These are phyloP conservation scores for Todiramphus chloris DNA, from an alignment of 2,113 vertebrate genomes.

Conservation along the genomic window DNA sequence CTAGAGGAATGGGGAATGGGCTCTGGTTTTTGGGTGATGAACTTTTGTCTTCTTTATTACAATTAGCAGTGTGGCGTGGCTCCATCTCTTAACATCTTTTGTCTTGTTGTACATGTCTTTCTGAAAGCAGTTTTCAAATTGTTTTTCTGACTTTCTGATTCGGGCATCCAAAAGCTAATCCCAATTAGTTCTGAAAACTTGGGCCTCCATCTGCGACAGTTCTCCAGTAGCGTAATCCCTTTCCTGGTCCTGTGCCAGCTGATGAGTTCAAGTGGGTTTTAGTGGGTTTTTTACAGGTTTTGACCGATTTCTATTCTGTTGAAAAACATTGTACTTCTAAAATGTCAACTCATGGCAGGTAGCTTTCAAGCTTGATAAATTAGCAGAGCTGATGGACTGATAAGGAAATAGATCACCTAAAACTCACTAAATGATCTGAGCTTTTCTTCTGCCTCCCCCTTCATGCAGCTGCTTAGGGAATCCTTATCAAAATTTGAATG, in stretches of 20 bases:
- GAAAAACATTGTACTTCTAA: background rate
- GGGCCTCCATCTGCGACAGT: background rate
- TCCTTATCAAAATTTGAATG: background rate
- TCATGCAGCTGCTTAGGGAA: background rate
- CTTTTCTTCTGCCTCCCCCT: background rate
- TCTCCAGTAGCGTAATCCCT: background rate
- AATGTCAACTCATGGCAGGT: background rate
- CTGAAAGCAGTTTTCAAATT: background rate
- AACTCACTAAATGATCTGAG: background rate
- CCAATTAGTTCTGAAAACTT: background rate
- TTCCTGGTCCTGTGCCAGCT: background rate
- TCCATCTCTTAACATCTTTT: background rate
- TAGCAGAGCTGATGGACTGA: background rate
- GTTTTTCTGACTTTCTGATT: background rate
- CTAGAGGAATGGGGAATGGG: background rate
- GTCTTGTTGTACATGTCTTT: background rate
- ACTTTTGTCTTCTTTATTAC: conserved; percentile 17
- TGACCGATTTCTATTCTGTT: background rate
- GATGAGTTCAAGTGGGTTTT: background rate
- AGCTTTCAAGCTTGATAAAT: background rate
- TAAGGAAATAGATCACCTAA: background rate
- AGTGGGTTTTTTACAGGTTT: too few species aligned
- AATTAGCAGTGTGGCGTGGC: background rate
- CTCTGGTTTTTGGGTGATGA: background rate
- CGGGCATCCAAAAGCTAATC: background rate